phyloP scores from a whole-genome alignment of 2,888 invertebrate species.

The Nymphalis polychloros region DNA sequence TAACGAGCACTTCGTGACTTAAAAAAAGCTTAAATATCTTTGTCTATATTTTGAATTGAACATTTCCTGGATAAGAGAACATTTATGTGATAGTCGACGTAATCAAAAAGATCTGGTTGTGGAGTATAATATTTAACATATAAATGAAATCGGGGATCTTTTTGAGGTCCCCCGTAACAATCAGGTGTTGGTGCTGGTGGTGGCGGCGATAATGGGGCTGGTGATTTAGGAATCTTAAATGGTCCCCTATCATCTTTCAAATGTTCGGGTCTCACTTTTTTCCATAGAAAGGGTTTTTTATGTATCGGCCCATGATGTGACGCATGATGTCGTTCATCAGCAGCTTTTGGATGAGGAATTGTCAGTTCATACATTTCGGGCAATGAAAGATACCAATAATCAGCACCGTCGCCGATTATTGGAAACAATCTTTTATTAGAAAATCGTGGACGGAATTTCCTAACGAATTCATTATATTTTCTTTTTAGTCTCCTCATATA shows the following conservation, averaged over 20 bases:
- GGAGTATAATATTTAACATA: conserved; percentile 71
- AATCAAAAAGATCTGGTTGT: conserved; percentile 68
- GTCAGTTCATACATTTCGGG: conserved; percentile 76
- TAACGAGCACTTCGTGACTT: conserved; percentile 37
- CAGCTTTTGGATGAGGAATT: conserved; percentile 44
- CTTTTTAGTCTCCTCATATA: conserved; percentile 69
- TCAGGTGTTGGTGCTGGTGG: conserved; percentile 54
- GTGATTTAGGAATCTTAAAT: conserved; percentile 51
- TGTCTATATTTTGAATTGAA: conserved; percentile 60
- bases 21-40: conserved; percentile 39
- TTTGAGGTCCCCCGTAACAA: conserved; percentile 40
- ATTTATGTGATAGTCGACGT: conserved; percentile 71
- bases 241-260: conserved; percentile 58
- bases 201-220: conserved; percentile 40
- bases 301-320: conserved; percentile 64
- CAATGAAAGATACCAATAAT: conserved; percentile 77
- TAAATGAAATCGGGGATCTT: conserved; percentile 69
- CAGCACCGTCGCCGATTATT: conserved; percentile 71
- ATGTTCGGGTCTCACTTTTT: conserved; percentile 50
- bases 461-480: conserved; percentile 74
- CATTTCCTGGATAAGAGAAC: conserved; percentile 58
- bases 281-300: conserved; percentile 72
- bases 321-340: conserved; percentile 53
- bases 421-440: conserved; percentile 73
- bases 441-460: conserved; percentile 67